phyloP scores from a whole-genome alignment of 1,140 invertebrate species.

The Lutraria rhynchaena region DNA sequence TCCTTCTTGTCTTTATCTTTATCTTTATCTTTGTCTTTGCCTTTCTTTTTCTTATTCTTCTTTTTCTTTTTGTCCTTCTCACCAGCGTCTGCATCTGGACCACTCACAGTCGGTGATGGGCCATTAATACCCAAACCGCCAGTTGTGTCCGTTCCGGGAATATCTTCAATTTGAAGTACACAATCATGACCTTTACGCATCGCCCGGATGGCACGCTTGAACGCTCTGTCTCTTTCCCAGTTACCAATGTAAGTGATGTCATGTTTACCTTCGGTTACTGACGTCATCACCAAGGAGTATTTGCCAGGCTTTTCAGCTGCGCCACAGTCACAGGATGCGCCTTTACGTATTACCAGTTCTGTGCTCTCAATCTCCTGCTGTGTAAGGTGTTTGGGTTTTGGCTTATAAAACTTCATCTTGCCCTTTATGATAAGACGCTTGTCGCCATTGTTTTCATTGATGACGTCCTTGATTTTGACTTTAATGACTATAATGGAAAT shows the following conservation, averaged over 20 bases:
- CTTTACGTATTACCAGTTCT: conserved; percentile 27
- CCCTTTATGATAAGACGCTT: conserved; percentile 24
- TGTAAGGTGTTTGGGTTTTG: conserved; percentile 26
- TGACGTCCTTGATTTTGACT: conserved; percentile 33
- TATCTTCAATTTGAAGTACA: conserved; percentile 34
- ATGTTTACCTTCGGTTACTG: background rate
- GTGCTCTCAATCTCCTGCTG: conserved; percentile 32
- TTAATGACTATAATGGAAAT: conserved; percentile 35
- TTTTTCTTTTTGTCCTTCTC: conserved; percentile 15
- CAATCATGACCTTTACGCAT: conserved; percentile 54
- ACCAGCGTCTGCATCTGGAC: background rate
- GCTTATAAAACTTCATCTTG: conserved; percentile 48
- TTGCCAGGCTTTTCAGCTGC: background rate
- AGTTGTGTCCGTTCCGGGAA: conserved; percentile 26
- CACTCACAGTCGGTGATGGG: background rate
- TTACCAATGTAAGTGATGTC: conserved; percentile 49
- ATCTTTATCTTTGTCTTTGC: conserved; percentile 20
- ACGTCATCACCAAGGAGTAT: conserved; percentile 31
- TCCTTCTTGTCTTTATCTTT: conserved; percentile 34
- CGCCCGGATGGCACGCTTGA: conserved; percentile 39
- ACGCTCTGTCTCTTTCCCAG: conserved; percentile 46
- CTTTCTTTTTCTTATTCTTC: conserved; percentile 32
- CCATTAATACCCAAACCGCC: conserved; percentile 30
- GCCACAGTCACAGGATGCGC: conserved; percentile 46
- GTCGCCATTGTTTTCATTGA: conserved; percentile 21